Base-by-base conservation (phyloP, 2,113 vertebrate genomes). In the Oryzias curvinotus region DNA sequence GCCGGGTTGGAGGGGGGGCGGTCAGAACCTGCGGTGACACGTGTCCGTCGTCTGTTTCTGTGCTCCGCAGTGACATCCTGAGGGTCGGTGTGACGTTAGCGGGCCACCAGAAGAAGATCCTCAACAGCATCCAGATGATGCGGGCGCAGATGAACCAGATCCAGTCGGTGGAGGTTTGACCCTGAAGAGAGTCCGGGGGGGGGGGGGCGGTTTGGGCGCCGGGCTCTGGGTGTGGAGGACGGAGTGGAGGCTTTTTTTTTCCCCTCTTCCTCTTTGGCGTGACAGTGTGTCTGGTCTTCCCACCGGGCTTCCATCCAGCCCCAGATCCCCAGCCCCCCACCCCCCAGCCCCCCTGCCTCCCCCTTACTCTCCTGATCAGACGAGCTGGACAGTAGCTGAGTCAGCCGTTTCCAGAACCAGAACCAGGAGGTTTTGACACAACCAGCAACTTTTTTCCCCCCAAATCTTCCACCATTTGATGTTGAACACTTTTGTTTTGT, bases 111-210 rank as follows among this genome's bases (percentile, higher is more conserved):
- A 99, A 99, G 92, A 99, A 99, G 91, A 99, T 99, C 78, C 93
- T 99, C 64, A 99, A 99, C 91, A 99, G 97, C 66, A 95, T 99
- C 89, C 97, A 99, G 92, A 96, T 98, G 94, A 99, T 99, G 97
- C 93, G 97, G 77, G 96, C 97, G 68, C 96, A 98, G 90, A 98
- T 99, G 95, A 99, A 98, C 91, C 97, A 98, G 93, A 98, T 99
- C 79, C 96, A 98, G 87, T 98, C 97, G 2, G 96, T 99, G 89
- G 96, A 99, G 93, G 97, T 99, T 85, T 99, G 96, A 99, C 75
- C 75, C 57, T n/a, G 6, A 64, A 64, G 5, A 19, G 70, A 73
- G 68, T 57, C 73, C 67, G 69, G 63, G 51, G 52, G 45, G 53
- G 47, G 30, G 13, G 16, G 62, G 69, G 77, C 28, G 48, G 54